Percentiles rank a stretch among this genome's conserved stretches.
phyloP scores from a whole-genome alignment of 2,888 invertebrate species.

The Linnaemya tessellans region DNA sequence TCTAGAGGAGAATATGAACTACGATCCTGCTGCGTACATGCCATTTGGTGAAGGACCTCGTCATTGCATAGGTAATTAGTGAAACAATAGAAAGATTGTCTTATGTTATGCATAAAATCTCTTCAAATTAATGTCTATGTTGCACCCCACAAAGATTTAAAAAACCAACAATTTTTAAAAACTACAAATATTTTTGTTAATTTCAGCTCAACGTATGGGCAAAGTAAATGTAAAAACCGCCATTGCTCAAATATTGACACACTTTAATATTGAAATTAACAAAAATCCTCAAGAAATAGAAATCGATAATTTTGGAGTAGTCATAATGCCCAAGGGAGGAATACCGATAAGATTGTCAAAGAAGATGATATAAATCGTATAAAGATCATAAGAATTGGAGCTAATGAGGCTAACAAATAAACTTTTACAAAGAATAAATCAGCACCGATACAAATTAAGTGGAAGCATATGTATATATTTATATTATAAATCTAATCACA shows the following conservation, averaged over 20 bases:
- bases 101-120: too few species aligned
- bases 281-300: slow-evolving; percentile 78
- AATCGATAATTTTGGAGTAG: slow-evolving; percentile 77
- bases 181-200: background rate
- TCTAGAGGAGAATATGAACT: slow-evolving; percentile 77
- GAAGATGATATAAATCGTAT: slow-evolving; percentile 62
- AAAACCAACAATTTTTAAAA: too few species aligned
- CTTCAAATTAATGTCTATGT: too few species aligned
- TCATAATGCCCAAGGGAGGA: slow-evolving; percentile 79
- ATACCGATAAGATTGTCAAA: slow-evolving; percentile 77
- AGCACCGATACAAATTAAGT: too few species aligned
- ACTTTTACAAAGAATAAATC: too few species aligned
- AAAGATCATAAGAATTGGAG: background rate
- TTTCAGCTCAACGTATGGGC: slow-evolving; percentile 80
- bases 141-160: too few species aligned
- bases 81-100: background rate
- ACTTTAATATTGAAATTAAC: slow-evolving; percentile 77
- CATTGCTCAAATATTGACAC: slow-evolving; percentile 78
- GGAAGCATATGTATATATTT: too few species aligned
- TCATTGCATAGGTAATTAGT: slow-evolving; percentile 82
- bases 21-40: slow-evolving; percentile 79
- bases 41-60: slow-evolving; percentile 84
- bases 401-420: background rate
- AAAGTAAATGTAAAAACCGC: slow-evolving; percentile 80
- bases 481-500: too few species aligned